phyloP scores from a whole-genome alignment of 2,797 vertebrate genomes.

The Chloroceryle amazona region DNA sequence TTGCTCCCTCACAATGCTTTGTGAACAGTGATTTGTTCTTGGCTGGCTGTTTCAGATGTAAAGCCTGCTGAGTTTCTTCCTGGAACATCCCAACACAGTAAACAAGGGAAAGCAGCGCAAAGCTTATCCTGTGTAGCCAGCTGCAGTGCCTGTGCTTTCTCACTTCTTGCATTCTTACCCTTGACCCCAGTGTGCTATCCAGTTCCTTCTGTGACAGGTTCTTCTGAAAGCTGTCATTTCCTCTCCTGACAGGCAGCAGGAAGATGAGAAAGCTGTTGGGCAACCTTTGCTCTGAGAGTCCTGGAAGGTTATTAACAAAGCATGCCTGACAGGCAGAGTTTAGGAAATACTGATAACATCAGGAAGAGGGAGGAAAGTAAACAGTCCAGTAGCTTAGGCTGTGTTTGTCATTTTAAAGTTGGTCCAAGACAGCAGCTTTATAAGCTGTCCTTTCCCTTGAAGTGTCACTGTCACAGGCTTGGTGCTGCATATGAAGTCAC shows the following conservation, averaged over 20 bases:
- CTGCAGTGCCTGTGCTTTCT: slow-evolving; percentile 78
- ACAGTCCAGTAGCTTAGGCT: slow-evolving; percentile 11
- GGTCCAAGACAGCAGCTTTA: neutral
- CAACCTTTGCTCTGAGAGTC: slow-evolving; percentile 83
- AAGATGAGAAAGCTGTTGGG: slow-evolving; percentile 84
- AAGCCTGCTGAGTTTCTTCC: slow-evolving; percentile 63
- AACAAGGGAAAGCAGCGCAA: slow-evolving; percentile 71
- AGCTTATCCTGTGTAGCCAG: slow-evolving; percentile 75
- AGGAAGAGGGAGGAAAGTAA: slow-evolving; percentile 67
- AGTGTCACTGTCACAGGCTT: neutral
- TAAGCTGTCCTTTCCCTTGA: slow-evolving; percentile 8
- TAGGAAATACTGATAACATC: slow-evolving; percentile 79
- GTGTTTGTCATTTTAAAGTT: slow-evolving; percentile 59
- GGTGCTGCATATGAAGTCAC: neutral
- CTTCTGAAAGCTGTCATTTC: slow-evolving; percentile 80
- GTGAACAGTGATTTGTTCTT: slow-evolving; percentile 22
- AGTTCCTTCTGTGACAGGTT: slow-evolving; percentile 77
- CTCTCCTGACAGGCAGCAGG: slow-evolving; percentile 83
- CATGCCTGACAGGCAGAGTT: slow-evolving; percentile 71
- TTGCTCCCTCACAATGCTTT: neutral
- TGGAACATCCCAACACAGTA: slow-evolving; percentile 53
- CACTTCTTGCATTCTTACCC: slow-evolving; percentile 78
- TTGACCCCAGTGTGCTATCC: slow-evolving; percentile 79
- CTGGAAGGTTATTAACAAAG: slow-evolving; percentile 73
- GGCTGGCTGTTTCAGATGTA: slow-evolving; percentile 22